Base-by-base conservation (phyloP, 92 coral and sea anemone species). In the Bergia sp. region DNA sequence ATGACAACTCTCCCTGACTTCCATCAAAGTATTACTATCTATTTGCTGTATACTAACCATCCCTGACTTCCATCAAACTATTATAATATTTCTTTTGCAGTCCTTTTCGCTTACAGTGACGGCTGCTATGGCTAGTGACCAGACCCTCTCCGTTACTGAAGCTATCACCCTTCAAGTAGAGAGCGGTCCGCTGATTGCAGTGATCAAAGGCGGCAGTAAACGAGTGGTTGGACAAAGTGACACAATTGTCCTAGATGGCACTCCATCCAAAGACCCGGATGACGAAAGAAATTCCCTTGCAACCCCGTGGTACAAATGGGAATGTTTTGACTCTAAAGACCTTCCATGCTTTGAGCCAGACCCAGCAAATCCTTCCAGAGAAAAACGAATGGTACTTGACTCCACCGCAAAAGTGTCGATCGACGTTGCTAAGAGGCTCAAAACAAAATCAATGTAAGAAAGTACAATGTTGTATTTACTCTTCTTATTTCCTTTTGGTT, bases 101-200 rank as follows among this genome's bases (percentile, higher is more conserved):
- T 72, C 82, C 9, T 95, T 94, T 92, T 85, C 92, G 2, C 73
- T 94, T n/a, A 89, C 96, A 21, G 93, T 92, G 5, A 89, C 91
- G 10, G 95, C 91, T 50, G 44, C 93, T 3, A 92, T 91, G 94
- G 92, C 81, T 10, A 86, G 88, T 1, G 93, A 95, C 79, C 92
- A 81, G 49, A n/a, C 80, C 0, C 89, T 95, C 23, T 57, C 90
- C 21, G 80, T 85, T 20, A 86, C 93, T 7, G 88, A 89, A 11
- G 29, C 79, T 57, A 89, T 94, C 57, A 6, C 37, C 1, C 53
- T 95, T 39, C 61, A 83, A 47, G 96, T 95, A 20, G 41, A 66
- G 67, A 89, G 94, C 29, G 80, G 91, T 72, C 91, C 92, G 1
- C 73, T 95, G 43, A 71, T 20, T 11, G 91, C 98, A 15, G 39